These are phyloP conservation scores for Noctua fimbriata DNA, from an alignment of 2,888 invertebrate genomes.

Conservation along the genomic window DNA sequence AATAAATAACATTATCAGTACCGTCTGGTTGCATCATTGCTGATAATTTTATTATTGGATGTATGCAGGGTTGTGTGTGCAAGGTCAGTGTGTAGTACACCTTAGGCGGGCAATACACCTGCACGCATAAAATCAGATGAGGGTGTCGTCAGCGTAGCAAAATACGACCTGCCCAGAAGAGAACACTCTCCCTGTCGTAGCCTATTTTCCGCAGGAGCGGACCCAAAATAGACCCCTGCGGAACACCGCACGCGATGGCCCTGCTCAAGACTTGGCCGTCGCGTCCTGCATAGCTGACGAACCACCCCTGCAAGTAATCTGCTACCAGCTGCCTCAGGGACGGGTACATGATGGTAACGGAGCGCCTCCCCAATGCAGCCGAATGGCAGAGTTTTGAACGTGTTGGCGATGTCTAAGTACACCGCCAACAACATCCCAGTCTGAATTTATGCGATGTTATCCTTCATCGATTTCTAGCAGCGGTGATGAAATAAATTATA, in stretches of 20 bases:
- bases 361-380: not conserved
- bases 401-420: not conserved
- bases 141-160: not conserved
- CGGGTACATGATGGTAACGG: not conserved
- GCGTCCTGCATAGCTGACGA: not conserved
- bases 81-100: slow-evolving; percentile 72
- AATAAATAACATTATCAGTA: slow-evolving; percentile 63
- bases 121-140: not conserved
- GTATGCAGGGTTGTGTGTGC: slow-evolving; percentile 59
- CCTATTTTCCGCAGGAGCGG: not conserved
- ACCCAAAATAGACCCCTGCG: not conserved
- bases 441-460: not conserved
- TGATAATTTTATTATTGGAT: slow-evolving; percentile 64
- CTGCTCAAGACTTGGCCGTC: not conserved
- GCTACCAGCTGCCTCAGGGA: not conserved
- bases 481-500: too few species aligned
- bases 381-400: not conserved
- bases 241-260: not conserved
- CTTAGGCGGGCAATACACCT: not conserved
- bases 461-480: too few species aligned
- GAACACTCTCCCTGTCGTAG: not conserved
- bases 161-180: not conserved
- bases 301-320: not conserved
- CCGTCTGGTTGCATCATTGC: slow-evolving; percentile 67
- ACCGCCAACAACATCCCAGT: not conserved